Percentiles rank a stretch among this genome's conserved stretches.
phyloP scores from a whole-genome alignment of 2,888 invertebrate genomes.

The Ophion ellenae region DNA sequence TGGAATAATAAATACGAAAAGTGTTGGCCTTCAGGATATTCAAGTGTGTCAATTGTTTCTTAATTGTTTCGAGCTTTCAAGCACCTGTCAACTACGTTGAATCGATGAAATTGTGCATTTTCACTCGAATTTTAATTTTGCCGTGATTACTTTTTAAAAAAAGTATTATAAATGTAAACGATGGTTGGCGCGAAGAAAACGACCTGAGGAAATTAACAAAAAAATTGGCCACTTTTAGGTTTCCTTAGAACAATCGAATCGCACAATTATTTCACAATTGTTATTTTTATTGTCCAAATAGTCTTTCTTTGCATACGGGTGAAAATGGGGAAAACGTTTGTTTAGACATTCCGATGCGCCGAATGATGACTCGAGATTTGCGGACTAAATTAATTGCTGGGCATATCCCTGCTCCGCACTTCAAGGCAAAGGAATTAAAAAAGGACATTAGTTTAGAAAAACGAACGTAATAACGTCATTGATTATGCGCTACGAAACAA shows the following conservation, averaged over 20 bases:
- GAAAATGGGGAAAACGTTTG: background rate
- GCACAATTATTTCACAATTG: no score
- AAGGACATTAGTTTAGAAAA: background rate
- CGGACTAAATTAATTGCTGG: conserved; percentile 46
- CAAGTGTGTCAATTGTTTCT: background rate
- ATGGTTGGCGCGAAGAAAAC: background rate
- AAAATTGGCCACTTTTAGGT: background rate
- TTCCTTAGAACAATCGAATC: no score
- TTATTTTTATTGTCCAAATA: background rate
- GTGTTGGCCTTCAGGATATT: background rate
- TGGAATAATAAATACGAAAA: background rate
- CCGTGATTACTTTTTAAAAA: background rate
- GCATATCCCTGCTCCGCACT: conserved; percentile 32
- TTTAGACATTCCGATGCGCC: background rate
- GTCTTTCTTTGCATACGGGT: background rate
- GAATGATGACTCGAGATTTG: conserved; percentile 31
- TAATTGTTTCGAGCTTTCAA: background rate
- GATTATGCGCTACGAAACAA: conserved; percentile 30
- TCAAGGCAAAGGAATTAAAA: background rate
- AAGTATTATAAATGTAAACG: background rate
- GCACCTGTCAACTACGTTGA: background rate
- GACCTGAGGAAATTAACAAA: background rate
- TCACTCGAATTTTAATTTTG: background rate
- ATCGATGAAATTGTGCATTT: background rate
- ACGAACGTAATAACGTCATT: conserved; percentile 17